Evolutionary conservation across 2,797 vertebrate genomes (phyloP).

Genomic region (Thunnus albacares): DNA sequence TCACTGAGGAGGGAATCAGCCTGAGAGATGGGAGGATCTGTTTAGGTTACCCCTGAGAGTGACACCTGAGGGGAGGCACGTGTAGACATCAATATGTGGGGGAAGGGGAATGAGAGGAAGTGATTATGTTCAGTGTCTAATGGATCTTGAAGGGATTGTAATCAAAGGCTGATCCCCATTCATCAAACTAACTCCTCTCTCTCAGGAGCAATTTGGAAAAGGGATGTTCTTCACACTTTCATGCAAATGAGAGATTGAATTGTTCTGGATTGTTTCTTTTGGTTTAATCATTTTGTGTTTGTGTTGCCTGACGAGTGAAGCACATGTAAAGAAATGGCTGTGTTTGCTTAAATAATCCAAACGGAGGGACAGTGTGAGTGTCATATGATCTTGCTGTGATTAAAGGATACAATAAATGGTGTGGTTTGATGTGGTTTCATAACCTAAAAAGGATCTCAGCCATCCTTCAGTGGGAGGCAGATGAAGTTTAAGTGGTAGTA

Average conservation of each 20-base stretch:
- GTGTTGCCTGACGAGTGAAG: slow-evolving; percentile 19
- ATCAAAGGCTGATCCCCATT: slow-evolving; percentile 68
- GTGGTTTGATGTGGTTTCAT: slow-evolving; percentile 11
- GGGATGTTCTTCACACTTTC: slow-evolving; percentile 49
- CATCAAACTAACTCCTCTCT: slow-evolving; percentile 60
- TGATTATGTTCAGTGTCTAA: slow-evolving; percentile 70
- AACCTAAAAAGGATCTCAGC: slow-evolving; percentile 41
- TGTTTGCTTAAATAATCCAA: slow-evolving; percentile 27
- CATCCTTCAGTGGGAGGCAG: slow-evolving; percentile 23
- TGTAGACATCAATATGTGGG: slow-evolving; percentile 65
- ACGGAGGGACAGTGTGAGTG: slow-evolving; percentile 14
- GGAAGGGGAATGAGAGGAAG: slow-evolving; percentile 59
- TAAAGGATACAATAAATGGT: slow-evolving; percentile 38
- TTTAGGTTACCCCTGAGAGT: slow-evolving; percentile 63
- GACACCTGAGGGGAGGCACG: slow-evolving; percentile 50
- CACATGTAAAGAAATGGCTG: slow-evolving; percentile 10
- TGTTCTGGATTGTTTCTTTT: slow-evolving; percentile 37
- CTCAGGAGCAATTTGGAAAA: slow-evolving; percentile 61
- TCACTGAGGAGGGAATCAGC: slow-evolving; percentile 26
- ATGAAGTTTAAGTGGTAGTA: slow-evolving; percentile 25
- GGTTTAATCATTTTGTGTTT: slow-evolving; percentile 43
- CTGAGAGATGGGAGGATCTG: slow-evolving; percentile 43
- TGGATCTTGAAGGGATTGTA: slow-evolving; percentile 71
- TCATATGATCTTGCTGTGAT: slow-evolving; percentile 29
- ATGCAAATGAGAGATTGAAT: slow-evolving; percentile 50